Percentiles rank a stretch among this genome's conserved stretches.
These are phyloP conservation scores for Myotis brandtii DNA, from an alignment of 2,113 vertebrate genomes.

Conservation along the genomic window DNA sequence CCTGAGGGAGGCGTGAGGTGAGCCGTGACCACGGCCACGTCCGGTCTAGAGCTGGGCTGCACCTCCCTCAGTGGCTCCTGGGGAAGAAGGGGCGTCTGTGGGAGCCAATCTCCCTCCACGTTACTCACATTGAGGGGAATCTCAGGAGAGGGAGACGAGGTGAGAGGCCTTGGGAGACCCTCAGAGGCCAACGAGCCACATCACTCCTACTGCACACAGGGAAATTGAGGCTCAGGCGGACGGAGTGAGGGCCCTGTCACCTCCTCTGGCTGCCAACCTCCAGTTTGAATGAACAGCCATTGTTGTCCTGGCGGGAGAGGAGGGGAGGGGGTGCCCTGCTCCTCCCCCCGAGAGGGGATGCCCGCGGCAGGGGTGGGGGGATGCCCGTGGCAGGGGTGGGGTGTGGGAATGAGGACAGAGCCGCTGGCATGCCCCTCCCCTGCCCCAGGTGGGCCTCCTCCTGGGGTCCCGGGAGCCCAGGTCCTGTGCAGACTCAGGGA, in stretches of 20 bases:
- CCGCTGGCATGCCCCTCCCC: neutral
- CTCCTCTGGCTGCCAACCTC: neutral
- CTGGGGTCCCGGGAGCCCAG: neutral
- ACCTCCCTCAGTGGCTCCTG: neutral
- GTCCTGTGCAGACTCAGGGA: neutral
- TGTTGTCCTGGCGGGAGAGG: neutral
- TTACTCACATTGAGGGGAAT: neutral
- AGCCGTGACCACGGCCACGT: neutral
- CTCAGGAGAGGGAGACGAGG: neutral
- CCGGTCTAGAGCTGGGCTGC: neutral
- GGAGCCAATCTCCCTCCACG: conserved; percentile 68
- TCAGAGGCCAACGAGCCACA: neutral
- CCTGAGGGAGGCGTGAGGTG: neutral
- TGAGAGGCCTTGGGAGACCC: conserved; percentile 1
- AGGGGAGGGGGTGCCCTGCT: neutral
- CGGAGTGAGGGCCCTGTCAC: neutral
- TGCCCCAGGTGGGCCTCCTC: neutral
- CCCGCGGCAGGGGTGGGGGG: neutral
- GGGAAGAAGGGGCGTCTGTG: neutral
- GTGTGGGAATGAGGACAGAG: neutral
- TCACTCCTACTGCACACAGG: neutral
- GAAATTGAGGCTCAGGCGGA: neutral
- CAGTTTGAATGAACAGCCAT: neutral
- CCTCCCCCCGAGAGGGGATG: neutral
- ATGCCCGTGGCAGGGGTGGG: no score